phyloP scores from a whole-genome alignment of 2,113 vertebrate species.

The Malurus cyaneus region DNA sequence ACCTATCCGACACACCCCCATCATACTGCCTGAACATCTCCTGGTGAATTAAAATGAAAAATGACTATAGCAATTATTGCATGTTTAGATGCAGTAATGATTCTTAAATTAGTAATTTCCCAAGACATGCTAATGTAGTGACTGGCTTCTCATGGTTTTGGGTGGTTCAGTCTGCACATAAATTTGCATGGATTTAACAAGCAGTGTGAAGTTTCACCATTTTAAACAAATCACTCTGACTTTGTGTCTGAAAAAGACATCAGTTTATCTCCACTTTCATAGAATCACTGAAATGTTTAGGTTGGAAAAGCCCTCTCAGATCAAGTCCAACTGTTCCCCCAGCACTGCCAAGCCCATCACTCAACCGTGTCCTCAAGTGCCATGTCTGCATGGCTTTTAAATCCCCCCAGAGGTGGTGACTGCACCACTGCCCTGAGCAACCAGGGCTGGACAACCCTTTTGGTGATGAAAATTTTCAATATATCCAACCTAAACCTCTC shows the following conservation, averaged over 20 bases:
- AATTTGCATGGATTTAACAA: slow-evolving; percentile 1
- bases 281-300: not conserved
- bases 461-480: not conserved
- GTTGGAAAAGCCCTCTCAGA: not conserved
- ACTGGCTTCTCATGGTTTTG: slow-evolving; percentile 2
- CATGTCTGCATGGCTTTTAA: not conserved
- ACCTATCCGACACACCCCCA: slow-evolving; percentile 44
- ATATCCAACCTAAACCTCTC: not conserved
- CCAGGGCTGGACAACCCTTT: not conserved
- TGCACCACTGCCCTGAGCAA: not conserved
- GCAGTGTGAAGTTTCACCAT: not conserved
- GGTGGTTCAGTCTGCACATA: not conserved
- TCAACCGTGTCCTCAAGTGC: not conserved
- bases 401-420: not conserved
- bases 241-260: not conserved
- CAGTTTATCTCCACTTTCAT: not conserved
- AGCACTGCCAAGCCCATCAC: not conserved
- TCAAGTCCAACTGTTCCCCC: not conserved
- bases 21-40: slow-evolving; percentile 43
- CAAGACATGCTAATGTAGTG: not conserved
- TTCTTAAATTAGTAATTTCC: slow-evolving; percentile 41
- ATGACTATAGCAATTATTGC: slow-evolving; percentile 48
- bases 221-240: not conserved
- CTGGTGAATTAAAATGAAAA: slow-evolving; percentile 54
- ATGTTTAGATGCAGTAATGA: slow-evolving; percentile 54